Conservation (phyloP, 2,113 vertebrate genomes). For the Archilochus colubris region DNA sequence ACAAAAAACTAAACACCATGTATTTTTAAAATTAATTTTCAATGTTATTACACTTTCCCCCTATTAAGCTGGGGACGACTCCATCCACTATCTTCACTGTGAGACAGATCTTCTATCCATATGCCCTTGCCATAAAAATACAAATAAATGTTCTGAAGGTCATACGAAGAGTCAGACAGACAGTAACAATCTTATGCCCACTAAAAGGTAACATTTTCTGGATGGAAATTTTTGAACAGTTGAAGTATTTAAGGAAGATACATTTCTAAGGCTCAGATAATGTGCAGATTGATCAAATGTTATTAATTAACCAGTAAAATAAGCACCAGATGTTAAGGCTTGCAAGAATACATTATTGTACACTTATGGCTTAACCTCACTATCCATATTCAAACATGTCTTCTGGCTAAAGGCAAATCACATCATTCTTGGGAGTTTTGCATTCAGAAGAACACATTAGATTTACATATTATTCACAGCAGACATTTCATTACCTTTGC, state of each 20-base stretch:
- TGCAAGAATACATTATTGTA: conserved; percentile 11
- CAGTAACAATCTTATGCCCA: background rate
- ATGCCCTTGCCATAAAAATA: background rate
- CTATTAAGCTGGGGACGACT: conserved; percentile 34
- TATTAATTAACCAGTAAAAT: conserved; percentile 45
- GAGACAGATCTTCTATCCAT: background rate
- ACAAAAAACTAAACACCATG: background rate
- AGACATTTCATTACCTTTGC: conserved; percentile 27
- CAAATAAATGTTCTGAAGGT: background rate
- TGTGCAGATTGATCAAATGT: background rate
- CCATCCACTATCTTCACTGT: background rate
- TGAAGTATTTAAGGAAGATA: background rate
- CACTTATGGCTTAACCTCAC: conserved; percentile 22
- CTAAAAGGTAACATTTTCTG: background rate
- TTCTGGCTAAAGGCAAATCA: conserved; percentile 24
- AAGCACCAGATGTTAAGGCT: conserved; percentile 2
- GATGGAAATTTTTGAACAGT: background rate
- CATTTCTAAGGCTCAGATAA: background rate
- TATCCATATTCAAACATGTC: conserved; percentile 50
- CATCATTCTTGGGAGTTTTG: conserved; percentile 25
- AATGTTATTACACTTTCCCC: conserved; percentile 11
- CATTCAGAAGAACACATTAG: conserved; percentile 15
- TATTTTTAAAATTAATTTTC: conserved; percentile 44
- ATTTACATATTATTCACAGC: conserved; percentile 55
- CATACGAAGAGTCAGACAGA: background rate